Conservation (phyloP, 2,797 vertebrate genomes). For the Enteromius trimaculatus region DNA sequence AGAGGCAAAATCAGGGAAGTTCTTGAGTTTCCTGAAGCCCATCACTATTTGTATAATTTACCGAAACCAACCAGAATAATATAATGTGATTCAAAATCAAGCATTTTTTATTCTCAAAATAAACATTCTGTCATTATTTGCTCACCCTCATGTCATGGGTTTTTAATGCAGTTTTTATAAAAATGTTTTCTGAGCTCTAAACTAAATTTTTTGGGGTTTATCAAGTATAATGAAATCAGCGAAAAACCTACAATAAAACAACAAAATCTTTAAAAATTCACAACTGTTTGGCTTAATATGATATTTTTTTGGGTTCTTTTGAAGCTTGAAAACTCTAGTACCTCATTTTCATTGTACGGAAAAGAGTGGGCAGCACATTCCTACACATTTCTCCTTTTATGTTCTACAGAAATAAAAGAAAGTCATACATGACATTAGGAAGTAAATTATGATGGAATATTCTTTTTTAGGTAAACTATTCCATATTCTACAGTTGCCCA, state of each 20-base stretch:
- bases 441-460: background rate
- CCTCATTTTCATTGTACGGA: background rate
- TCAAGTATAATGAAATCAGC: background rate
- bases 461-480: background rate
- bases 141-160: background rate
- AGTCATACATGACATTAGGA: background rate
- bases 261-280: background rate
- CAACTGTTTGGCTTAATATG: background rate
- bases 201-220: background rate
- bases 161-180: background rate
- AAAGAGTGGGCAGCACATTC: background rate
- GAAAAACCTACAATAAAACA: background rate
- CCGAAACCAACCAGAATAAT: background rate
- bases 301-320: background rate
- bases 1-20: constrained; percentile 14
- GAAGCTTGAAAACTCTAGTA: background rate
- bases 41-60: background rate
- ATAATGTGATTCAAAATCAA: background rate
- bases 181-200: background rate
- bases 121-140: background rate
- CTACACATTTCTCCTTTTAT: constrained; percentile 24
- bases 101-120: background rate
- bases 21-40: background rate
- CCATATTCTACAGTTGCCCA: constrained; percentile 49
- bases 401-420: background rate